Evolutionary conservation across 2,113 vertebrate species (phyloP).

Genomic region (Heteronetta atricapilla): DNA sequence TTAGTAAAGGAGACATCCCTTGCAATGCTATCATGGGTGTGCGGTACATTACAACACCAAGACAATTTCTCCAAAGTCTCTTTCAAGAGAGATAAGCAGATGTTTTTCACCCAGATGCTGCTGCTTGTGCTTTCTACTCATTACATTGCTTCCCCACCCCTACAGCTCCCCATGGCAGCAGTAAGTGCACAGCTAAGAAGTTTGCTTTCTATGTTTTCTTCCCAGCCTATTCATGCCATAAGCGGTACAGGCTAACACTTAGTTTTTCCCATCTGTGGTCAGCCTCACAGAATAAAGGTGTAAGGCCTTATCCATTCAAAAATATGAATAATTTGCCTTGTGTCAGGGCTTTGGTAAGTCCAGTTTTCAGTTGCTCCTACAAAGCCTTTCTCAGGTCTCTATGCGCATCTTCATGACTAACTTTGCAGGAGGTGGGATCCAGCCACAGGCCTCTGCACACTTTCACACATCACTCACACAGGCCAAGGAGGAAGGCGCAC

Average conservation of each 20-base stretch:
- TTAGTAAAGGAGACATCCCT: not conserved
- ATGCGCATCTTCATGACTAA: accelerated
- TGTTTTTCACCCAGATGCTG: not conserved
- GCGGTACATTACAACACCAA: not conserved
- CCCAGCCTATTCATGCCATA: accelerated
- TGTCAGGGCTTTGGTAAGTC: not conserved
- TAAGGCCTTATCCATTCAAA: not conserved
- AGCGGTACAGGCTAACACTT: not conserved
- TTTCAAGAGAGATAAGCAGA: not conserved
- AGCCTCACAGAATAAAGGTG: not conserved
- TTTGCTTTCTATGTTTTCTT: not conserved
- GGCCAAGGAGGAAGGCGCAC: not conserved
- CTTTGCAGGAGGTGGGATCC: not conserved
- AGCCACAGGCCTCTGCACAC: accelerated
- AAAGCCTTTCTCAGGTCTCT: not conserved
- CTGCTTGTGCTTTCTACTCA: not conserved
- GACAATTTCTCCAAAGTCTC: not conserved
- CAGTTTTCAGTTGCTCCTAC: not conserved
- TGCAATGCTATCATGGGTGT: not conserved
- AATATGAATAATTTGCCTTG: not conserved
- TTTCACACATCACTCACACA: not conserved
- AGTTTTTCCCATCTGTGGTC: not conserved
- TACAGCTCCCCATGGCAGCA: not conserved
- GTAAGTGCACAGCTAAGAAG: not conserved
- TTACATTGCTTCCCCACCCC: not conserved